Base-by-base conservation (phyloP, 2,888 invertebrate genomes). In the Eupithecia tripunctaria region DNA sequence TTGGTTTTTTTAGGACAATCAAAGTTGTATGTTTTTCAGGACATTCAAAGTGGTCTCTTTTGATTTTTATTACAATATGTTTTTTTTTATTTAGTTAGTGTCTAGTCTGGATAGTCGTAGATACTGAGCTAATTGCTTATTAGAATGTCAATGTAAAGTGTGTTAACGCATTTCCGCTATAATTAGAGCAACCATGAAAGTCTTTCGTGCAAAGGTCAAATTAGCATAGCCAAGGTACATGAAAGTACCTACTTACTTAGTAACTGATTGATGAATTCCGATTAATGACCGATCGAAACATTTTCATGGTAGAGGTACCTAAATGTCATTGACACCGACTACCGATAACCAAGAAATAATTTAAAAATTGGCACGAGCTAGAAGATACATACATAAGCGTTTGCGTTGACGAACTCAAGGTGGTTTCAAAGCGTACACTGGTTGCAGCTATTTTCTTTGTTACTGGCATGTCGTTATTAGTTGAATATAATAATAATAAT, bases 171-270 rank as follows among this genome's bases (percentile, higher is more conserved):
- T 67, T 70, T 74, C 72, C 72, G 72, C 43, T 72, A 72, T 75
- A 75, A 72, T 72, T 72, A 75, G 70, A 59, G 64, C 65, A 75
- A 68, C 75, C 75, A 70, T 75, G 75, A 75, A 75, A 75, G 72
- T 75, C 72, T 75, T 75, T 72, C 72, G 65, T 65, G 41, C 51
- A 68, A 21, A 70, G 72, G 75, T 41, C 71, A 69, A 21, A 64
- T 64, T 21, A 64, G n/a, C 38, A 36, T 64, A 15, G 36, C 21
- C 32, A 63, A 63, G 62, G 62, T 63, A 32, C 32, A 32, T 32
- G 8, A 56, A 56, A 56, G 25, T 32, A 29, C 29, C n/a, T n/a
- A n/a, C n/a, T n/a, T 51, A 25, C 25, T 14, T 56, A 25, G 56
- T 12, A 56, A 56, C 25, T 21, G 10, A 12, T 32, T n/a, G 25